Evolutionary conservation across 1,140 invertebrate species (phyloP).

Genomic region (Nymphalis io): DNA sequence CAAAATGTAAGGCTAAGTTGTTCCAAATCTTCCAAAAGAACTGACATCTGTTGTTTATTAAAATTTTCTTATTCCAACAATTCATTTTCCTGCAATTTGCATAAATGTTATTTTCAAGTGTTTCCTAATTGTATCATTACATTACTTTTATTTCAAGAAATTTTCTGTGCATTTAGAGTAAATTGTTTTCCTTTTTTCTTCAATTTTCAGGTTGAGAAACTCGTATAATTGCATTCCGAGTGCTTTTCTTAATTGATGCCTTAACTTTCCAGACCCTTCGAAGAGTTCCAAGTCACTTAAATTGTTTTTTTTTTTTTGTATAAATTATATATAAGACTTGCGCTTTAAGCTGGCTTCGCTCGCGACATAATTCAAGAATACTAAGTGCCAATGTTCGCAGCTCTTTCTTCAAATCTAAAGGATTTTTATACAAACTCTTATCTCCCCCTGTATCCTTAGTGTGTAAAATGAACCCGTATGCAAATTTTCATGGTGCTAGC

Average conservation of each 20-base stretch:
- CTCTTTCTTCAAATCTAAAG: no score
- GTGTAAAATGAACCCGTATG: no score
- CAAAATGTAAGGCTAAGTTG: no score
- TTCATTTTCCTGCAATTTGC: not conserved
- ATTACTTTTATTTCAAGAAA: not conserved
- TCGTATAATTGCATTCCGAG: constrained; percentile 6
- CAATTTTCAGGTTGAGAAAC: not conserved
- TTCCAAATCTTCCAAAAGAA: no score
- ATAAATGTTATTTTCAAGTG: not conserved
- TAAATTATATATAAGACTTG: not conserved
- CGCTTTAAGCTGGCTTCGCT: no score
- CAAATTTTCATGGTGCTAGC: no score
- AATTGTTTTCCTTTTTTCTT: not conserved
- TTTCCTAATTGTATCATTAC: not conserved
- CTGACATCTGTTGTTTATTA: not conserved
- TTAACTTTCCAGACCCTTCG: constrained; percentile 5
- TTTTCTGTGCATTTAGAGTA: not conserved
- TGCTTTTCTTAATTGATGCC: constrained; percentile 3
- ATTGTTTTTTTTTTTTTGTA: not conserved
- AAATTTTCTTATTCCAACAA: not conserved
- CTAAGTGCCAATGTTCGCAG: no score
- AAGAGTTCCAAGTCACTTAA: constrained; percentile 2
- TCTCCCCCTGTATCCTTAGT: no score
- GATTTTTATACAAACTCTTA: no score
- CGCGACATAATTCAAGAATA: no score